Conservation (phyloP, 1,140 invertebrate species). For the Bombus confusus region DNA sequence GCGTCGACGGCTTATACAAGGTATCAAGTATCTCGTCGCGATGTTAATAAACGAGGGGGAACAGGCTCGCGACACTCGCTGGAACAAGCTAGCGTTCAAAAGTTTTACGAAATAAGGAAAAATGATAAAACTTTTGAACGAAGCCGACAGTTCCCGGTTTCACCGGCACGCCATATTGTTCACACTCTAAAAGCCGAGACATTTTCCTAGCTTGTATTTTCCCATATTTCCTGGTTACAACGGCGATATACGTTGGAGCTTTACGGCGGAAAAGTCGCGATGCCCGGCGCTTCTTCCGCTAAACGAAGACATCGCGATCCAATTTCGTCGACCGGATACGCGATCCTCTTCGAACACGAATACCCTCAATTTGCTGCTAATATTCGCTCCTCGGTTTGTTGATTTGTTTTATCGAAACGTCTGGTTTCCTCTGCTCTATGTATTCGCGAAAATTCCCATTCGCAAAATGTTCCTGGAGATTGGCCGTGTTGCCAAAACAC, state of each 20-base stretch:
- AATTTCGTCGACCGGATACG: conserved; percentile 11
- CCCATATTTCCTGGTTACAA: conserved; percentile 32
- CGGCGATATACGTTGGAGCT: neutral
- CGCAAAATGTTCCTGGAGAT: neutral
- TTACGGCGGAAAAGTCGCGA: neutral
- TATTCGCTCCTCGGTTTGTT: neutral
- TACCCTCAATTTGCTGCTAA: neutral
- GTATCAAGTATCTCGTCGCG: neutral
- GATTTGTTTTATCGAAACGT: neutral
- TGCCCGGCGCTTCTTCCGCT: neutral
- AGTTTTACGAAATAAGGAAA: conserved; percentile 49
- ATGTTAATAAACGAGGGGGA: conserved; percentile 21
- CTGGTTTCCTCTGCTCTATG: rapidly evolving
- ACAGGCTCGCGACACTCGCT: neutral
- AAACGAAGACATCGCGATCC: conserved; percentile 1
- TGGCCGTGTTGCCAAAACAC: neutral
- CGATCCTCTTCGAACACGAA: neutral
- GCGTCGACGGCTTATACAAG: no score
- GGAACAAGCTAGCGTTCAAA: neutral
- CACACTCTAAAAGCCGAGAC: conserved; percentile 41
- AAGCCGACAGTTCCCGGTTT: neutral
- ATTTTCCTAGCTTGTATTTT: conserved; percentile 20
- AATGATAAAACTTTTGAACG: conserved; percentile 42
- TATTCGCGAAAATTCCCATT: neutral
- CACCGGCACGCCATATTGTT: conserved; percentile 26